Percentiles rank a stretch among this genome's conserved stretches.
Conservation (phyloP, 2,797 vertebrate genomes). For the Sparidentex hasta region DNA sequence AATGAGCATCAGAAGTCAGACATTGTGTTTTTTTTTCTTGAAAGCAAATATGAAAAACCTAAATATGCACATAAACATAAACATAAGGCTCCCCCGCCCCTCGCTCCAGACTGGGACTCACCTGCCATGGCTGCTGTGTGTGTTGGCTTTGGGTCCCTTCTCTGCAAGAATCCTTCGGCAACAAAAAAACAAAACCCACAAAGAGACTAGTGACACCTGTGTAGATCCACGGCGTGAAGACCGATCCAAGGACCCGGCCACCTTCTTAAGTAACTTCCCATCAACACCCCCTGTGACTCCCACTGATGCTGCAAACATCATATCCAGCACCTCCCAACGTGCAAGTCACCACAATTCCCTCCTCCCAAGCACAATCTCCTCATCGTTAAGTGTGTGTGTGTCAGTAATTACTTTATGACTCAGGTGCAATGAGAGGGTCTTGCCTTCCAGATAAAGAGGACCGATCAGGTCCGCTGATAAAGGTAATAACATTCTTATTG, state of each 20-base stretch:
- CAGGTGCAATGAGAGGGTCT: not conserved
- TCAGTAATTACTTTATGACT: constrained; percentile 53
- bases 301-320: constrained; percentile 25
- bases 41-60: not conserved
- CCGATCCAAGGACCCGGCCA: not conserved
- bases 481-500: not conserved
- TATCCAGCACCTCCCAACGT: constrained; percentile 9
- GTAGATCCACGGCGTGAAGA: constrained; percentile 11
- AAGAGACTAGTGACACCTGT: constrained; percentile 16
- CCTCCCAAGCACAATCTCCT: not conserved
- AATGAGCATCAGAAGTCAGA: not conserved
- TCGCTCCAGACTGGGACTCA: constrained; percentile 59
- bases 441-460: constrained; percentile 27
- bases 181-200: constrained; percentile 28
- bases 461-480: constrained; percentile 21
- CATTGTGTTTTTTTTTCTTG: not conserved
- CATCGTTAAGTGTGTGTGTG: constrained; percentile 11
- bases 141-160: constrained; percentile 14
- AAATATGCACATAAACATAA: not conserved
- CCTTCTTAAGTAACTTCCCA: constrained; percentile 67
- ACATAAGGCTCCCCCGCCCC: not conserved
- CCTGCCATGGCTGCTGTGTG: constrained; percentile 79
- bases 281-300: constrained; percentile 21
- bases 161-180: constrained; percentile 62
- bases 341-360: constrained; percentile 8